Percentiles rank a stretch among this genome's conserved stretches.
Conservation (phyloP, 2,797 vertebrate species). For the Falco columbarius region DNA sequence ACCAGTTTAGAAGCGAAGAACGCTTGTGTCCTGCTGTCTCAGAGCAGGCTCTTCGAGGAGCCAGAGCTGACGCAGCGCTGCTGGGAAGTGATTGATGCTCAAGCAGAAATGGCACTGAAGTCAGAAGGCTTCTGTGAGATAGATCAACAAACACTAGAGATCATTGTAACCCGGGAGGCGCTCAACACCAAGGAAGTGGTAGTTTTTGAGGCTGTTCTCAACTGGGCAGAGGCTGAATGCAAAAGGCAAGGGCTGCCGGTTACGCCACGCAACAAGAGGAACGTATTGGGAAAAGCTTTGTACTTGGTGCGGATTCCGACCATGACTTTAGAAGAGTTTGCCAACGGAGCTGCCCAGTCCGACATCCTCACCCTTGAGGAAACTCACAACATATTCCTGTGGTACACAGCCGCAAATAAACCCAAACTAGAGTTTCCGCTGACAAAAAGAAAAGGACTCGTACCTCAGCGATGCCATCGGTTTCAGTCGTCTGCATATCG, state of each 20-base stretch:
- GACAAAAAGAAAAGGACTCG: slow-evolving; percentile 83
- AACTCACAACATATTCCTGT: slow-evolving; percentile 94
- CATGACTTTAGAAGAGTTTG: slow-evolving; percentile 96
- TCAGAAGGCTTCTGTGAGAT: slow-evolving; percentile 96
- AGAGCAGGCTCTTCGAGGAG: slow-evolving; percentile 97
- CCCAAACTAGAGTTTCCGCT: slow-evolving; percentile 89
- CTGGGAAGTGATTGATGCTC: slow-evolving; percentile 99
- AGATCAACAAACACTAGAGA: slow-evolving; percentile 90
- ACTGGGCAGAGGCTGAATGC: slow-evolving; percentile 94
- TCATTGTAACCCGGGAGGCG: slow-evolving; percentile 90
- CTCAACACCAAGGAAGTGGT: slow-evolving; percentile 93
- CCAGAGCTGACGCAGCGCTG: slow-evolving; percentile 94
- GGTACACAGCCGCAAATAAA: slow-evolving; percentile 95
- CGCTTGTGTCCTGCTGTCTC: slow-evolving; percentile 94
- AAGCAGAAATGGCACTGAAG: slow-evolving; percentile 92
- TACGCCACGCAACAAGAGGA: slow-evolving; percentile 84
- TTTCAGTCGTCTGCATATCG: slow-evolving; percentile 95
- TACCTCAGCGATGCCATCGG: slow-evolving; percentile 89
- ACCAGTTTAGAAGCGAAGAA: slow-evolving; percentile 95
- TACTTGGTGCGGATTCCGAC: slow-evolving; percentile 92
- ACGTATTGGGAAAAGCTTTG: slow-evolving; percentile 87
- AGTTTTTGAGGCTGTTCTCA: slow-evolving; percentile 90
- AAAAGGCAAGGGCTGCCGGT: slow-evolving; percentile 83
- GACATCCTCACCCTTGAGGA: slow-evolving; percentile 95
- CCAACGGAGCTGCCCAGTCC: slow-evolving; percentile 91